These are phyloP conservation scores for Danaus plexippus DNA, from an alignment of 1,140 invertebrate species.

Conservation along the genomic window DNA sequence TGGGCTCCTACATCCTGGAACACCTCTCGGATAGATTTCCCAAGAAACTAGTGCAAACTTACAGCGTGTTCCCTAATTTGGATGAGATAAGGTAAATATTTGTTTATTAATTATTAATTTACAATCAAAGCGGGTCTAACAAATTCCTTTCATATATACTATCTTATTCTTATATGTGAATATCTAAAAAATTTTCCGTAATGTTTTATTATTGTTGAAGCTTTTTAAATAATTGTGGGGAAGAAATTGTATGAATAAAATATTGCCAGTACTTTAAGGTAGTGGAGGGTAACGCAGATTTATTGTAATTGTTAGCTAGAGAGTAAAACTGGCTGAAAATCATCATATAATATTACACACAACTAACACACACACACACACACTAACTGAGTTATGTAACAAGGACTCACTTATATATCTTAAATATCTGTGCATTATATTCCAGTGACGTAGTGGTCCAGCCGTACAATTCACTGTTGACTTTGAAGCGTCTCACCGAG, in stretches of 20 bases:
- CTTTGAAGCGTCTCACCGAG: slow-evolving; percentile 93
- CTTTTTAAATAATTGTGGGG: no score
- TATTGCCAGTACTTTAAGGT: no score
- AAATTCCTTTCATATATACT: background rate
- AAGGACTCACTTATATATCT: background rate
- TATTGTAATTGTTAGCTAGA: no score
- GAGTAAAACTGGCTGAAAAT: no score
- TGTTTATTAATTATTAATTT: background rate
- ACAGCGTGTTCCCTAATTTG: slow-evolving; percentile 99
- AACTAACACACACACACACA: no score
- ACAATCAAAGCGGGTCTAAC: no score
- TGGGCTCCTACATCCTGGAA: slow-evolving; percentile 97
- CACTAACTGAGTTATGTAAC: no score
- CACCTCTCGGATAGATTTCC: slow-evolving; percentile 95
- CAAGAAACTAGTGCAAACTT: slow-evolving; percentile 98
- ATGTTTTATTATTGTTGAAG: background rate
- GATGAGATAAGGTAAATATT: slow-evolving; percentile 88
- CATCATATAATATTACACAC: no score
- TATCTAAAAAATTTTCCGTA: background rate
- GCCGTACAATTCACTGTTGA: slow-evolving; percentile 98
- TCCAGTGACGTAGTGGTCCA: slow-evolving; percentile 98
- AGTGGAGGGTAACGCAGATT: no score
- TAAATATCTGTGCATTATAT: slow-evolving; percentile 14
- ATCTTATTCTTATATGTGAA: background rate
- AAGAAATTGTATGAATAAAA: no score